Evolutionary conservation across 2,888 invertebrate genomes (phyloP).

Genomic region (Hirudinaria manillensis): DNA sequence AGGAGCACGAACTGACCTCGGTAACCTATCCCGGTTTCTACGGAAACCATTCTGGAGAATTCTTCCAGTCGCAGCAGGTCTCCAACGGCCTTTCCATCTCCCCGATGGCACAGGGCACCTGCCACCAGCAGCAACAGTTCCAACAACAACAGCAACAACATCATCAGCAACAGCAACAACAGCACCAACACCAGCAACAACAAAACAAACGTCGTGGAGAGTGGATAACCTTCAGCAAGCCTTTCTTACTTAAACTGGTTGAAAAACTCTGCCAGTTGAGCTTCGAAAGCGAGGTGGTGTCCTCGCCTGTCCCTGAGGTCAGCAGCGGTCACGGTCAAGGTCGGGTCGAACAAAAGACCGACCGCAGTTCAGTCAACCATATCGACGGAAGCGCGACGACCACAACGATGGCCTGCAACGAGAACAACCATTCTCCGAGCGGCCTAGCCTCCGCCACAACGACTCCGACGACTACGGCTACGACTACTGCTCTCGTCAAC

Average conservation of each 20-base stretch:
- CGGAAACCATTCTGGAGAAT: background rate
- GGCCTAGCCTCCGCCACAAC: background rate
- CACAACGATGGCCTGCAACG: background rate
- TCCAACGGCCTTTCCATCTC: slow-evolving; percentile 2
- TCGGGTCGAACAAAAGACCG: background rate
- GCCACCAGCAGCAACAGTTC: background rate
- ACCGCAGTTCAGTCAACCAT: background rate
- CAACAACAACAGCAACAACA: too few species aligned
- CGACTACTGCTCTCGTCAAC: background rate
- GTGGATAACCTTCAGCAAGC: slow-evolving; percentile 35
- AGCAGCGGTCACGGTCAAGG: background rate
- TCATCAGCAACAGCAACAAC: background rate
- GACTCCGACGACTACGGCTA: background rate
- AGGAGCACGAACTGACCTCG: background rate
- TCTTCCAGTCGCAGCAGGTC: background rate
- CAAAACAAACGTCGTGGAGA: slow-evolving; percentile 13
- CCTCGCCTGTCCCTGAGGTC: background rate
- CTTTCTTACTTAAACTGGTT: slow-evolving; percentile 32
- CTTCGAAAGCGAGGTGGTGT: slow-evolving; percentile 28
- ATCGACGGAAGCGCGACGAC: background rate
- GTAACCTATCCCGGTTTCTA: background rate
- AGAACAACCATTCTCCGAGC: background rate
- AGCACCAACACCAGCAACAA: background rate
- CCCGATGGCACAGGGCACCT: background rate
- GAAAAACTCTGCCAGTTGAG: slow-evolving; percentile 34